phyloP scores from a whole-genome alignment of 2,888 invertebrate species.

The Scotopteryx bipunctaria region DNA sequence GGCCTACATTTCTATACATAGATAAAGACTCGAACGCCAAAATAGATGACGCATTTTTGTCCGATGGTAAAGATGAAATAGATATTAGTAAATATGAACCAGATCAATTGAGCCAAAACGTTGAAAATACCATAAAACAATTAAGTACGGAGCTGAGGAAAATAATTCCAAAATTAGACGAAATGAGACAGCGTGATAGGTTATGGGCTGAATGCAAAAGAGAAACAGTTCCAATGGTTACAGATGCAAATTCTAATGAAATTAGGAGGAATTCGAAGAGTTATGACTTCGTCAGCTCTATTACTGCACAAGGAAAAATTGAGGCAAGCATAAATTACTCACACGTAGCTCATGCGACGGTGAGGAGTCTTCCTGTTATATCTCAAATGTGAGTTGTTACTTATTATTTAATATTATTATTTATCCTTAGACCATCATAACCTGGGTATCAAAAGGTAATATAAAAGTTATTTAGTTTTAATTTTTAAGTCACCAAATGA shows the following conservation, averaged over 20 bases:
- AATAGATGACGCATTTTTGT: slow-evolving; percentile 84
- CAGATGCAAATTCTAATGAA: slow-evolving; percentile 72
- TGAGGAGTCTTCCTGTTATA: slow-evolving; percentile 42
- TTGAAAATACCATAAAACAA: slow-evolving; percentile 76
- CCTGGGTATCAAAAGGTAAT: no score
- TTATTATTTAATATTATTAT: no score
- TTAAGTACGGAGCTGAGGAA: slow-evolving; percentile 74
- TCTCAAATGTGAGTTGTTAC: slow-evolving; percentile 50
- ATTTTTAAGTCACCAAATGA: no score
- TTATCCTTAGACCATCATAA: no score
- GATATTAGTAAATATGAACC: slow-evolving; percentile 70
- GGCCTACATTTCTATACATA: slow-evolving; percentile 75
- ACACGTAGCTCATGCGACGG: slow-evolving; percentile 24
- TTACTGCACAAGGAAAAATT: slow-evolving; percentile 39
- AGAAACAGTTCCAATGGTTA: slow-evolving; percentile 46
- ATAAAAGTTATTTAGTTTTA: no score
- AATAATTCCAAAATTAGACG: slow-evolving; percentile 77
- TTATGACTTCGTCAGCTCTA: slow-evolving; percentile 35
- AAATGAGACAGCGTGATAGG: slow-evolving; percentile 74
- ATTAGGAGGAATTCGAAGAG: slow-evolving; percentile 51
- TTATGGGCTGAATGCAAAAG: slow-evolving; percentile 63
- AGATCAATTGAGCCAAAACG: slow-evolving; percentile 67
- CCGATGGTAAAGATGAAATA: slow-evolving; percentile 83
- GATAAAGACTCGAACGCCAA: slow-evolving; percentile 68
- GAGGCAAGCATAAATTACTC: slow-evolving; percentile 35